A percentile compares a stretch with the other conserved stretches of the same genome.
These are phyloP conservation scores for Trissoscelio sp. DNA, from an alignment of 2,888 invertebrate genomes.

Conservation along the genomic window DNA sequence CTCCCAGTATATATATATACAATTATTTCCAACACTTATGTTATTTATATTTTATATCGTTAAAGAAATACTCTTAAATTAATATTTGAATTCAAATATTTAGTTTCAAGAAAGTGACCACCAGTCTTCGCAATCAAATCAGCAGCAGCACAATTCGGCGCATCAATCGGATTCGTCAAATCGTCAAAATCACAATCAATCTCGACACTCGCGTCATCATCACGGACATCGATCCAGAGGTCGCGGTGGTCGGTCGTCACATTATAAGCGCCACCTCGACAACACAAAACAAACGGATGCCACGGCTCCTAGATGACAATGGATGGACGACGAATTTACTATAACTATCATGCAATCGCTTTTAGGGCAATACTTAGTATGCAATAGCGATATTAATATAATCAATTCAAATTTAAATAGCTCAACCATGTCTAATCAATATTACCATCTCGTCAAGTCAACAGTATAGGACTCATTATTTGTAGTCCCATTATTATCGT, in stretches of 20 bases:
- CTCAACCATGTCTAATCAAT: slow-evolving; percentile 56
- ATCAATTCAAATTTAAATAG: slow-evolving; percentile 40
- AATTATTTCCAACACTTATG: too few relatives aligned
- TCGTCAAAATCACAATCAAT: slow-evolving; percentile 54
- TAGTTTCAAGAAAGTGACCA: slow-evolving; percentile 44
- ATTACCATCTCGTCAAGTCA: slow-evolving; percentile 45
- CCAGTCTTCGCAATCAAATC: slow-evolving; percentile 29
- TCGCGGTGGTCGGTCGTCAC: slow-evolving; percentile 49
- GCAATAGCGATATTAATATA: slow-evolving; percentile 40
- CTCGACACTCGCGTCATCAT: slow-evolving; percentile 36
- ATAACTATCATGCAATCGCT: slow-evolving; percentile 37
- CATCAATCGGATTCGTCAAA: slow-evolving; percentile 51
- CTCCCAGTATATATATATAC: too few relatives aligned
- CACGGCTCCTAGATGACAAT: slow-evolving; percentile 66
- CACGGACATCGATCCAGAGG: slow-evolving; percentile 60
- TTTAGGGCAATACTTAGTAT: slow-evolving; percentile 41
- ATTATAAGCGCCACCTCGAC: slow-evolving; percentile 52
- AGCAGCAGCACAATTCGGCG: slow-evolving; percentile 29
- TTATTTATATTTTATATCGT: too few relatives aligned
- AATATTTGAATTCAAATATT: slow-evolving; percentile 18
- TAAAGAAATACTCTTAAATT: too few relatives aligned
- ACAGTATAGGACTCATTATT: slow-evolving; percentile 26
- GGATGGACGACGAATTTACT: slow-evolving; percentile 15
- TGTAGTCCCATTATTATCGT: slow-evolving; percentile 40
- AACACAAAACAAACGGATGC: slow-evolving; percentile 57